A percentile compares a stretch with the other conserved stretches of the same genome.
Evolutionary conservation across 2,888 invertebrate genomes (phyloP).

Genomic region (Subacronicta megacephala): DNA sequence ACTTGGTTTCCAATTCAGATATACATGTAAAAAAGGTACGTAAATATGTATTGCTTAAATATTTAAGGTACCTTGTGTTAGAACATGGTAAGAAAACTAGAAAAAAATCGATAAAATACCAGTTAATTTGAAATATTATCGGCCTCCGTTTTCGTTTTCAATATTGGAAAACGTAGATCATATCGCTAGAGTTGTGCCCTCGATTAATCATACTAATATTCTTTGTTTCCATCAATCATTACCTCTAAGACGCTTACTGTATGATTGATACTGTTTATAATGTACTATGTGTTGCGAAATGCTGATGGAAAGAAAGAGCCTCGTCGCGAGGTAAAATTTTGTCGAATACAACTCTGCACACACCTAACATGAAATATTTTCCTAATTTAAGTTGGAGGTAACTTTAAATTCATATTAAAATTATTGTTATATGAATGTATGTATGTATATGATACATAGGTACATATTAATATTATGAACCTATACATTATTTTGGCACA

Average conservation of each 20-base stretch:
- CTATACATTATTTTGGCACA: no score
- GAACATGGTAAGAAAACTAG: no score
- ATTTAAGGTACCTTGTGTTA: no score
- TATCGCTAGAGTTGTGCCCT: constrained; percentile 27
- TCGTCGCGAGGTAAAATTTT: constrained; percentile 21
- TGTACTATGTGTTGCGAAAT: constrained; percentile 39
- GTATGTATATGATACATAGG: no score
- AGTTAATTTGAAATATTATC: background rate
- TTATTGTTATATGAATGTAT: no score
- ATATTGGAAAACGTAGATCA: constrained; percentile 10
- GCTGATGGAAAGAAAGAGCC: constrained; percentile 18
- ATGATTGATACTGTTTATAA: constrained; percentile 56
- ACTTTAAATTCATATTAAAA: no score
- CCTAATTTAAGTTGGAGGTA: no score
- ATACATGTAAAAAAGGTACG: constrained; percentile 46
- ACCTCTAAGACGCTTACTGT: constrained; percentile 28
- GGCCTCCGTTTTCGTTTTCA: constrained; percentile 7
- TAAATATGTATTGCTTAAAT: constrained; percentile 18
- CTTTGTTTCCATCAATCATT: constrained; percentile 57
- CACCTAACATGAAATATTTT: no score
- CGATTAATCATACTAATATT: constrained; percentile 47
- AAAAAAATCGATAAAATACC: constrained; percentile 15
- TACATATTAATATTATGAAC: no score
- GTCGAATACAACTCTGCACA: background rate
- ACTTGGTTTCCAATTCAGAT: constrained; percentile 54